phyloP scores from a whole-genome alignment of 2,888 invertebrate genomes.

The Schizaphis graminum region DNA sequence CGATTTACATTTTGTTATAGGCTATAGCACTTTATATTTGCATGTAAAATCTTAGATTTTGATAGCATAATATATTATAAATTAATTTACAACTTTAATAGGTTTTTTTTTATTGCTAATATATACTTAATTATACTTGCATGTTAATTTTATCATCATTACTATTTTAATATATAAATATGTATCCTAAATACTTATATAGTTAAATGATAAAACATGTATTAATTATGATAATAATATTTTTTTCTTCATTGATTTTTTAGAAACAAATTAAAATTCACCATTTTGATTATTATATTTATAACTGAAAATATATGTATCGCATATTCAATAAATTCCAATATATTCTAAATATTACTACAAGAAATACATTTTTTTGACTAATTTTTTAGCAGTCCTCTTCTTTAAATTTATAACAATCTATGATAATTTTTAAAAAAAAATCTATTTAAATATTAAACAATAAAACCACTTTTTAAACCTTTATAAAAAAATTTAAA shows the following conservation, averaged over 20 bases:
- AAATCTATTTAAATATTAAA: too few relatives aligned
- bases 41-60: background rate
- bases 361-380: too few relatives aligned
- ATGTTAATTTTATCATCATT: background rate
- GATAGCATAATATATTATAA: background rate
- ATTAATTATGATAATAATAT: too few relatives aligned
- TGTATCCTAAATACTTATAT: background rate
- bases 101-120: background rate
- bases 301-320: background rate
- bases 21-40: background rate
- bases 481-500: too few relatives aligned
- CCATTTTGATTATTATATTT: background rate
- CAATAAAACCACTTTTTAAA: too few relatives aligned
- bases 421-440: too few relatives aligned
- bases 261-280: background rate
- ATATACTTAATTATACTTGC: background rate
- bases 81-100: background rate
- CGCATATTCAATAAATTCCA: background rate
- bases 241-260: background rate
- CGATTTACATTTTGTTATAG: background rate
- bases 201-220: too few relatives aligned
- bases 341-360: background rate
- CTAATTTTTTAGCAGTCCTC: too few relatives aligned
- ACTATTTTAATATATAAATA: background rate
- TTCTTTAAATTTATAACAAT: too few relatives aligned